Conservation (phyloP, 2,888 invertebrate species). For the Allolobophora icterica region DNA sequence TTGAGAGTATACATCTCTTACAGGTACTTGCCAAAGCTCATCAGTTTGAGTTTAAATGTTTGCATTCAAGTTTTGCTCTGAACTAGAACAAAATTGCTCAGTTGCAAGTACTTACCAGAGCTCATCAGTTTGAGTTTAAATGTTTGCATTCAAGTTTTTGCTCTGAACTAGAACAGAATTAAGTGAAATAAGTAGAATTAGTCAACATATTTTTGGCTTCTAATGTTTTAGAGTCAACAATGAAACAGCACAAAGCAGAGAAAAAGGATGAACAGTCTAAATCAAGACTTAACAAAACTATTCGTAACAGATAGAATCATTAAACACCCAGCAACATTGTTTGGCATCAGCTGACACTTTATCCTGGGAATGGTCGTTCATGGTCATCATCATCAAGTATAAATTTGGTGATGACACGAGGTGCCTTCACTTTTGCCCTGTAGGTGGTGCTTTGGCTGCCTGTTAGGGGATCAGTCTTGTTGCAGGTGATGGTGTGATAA, state of each 20-base stretch:
- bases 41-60: neutral
- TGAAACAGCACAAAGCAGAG: neutral
- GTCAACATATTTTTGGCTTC: neutral
- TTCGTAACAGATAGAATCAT: neutral
- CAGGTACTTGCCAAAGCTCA: neutral
- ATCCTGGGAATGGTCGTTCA: conserved; percentile 13
- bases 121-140: neutral
- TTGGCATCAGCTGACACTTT: neutral
- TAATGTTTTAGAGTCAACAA: neutral
- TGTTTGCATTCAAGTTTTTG: neutral
- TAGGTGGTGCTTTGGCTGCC: conserved; percentile 24
- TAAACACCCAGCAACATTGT: neutral
- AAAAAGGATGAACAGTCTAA: conserved; percentile 3
- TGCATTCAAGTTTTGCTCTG: neutral
- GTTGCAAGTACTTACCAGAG: neutral
- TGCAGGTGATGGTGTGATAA: conserved; percentile 30
- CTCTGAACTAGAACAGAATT: conserved; percentile 1
- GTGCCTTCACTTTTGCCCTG: conserved; percentile 26
- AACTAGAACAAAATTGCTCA: neutral
- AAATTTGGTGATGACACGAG: conserved; percentile 27
- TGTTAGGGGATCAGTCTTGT: conserved; percentile 5
- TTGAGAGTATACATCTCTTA: neutral
- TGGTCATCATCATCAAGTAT: conserved; percentile 29
- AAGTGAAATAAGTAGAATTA: neutral
- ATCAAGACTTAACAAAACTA: neutral